Evolutionary conservation across 1,140 invertebrate genomes (phyloP).

Genomic region (Neodiprion virginianus): DNA sequence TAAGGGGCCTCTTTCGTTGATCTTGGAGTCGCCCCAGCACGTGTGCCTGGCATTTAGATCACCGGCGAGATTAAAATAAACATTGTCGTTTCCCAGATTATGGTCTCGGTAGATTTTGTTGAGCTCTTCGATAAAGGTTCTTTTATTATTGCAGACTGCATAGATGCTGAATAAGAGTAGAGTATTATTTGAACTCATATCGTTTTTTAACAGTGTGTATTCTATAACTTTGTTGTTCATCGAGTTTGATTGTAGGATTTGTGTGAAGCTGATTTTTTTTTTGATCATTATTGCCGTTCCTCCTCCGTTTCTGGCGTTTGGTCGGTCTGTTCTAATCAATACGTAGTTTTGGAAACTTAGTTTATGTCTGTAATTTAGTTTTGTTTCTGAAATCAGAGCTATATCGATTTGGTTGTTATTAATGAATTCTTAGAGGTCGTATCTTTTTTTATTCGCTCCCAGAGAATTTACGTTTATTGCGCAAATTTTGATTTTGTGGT

Average conservation of each 20-base stretch:
- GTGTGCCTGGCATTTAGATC: constrained; percentile 21
- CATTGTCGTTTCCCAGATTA: too few relatives aligned
- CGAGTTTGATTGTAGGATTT: not conserved
- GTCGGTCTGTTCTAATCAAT: constrained; percentile 17
- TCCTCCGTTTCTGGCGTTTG: constrained; percentile 16
- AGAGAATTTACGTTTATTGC: constrained; percentile 31
- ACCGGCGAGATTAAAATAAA: not conserved
- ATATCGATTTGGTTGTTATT: constrained; percentile 22
- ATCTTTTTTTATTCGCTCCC: constrained; percentile 13
- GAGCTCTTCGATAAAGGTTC: constrained; percentile 8
- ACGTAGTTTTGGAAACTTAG: not conserved
- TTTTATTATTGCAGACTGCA: constrained; percentile 6
- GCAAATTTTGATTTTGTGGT: constrained; percentile 13
- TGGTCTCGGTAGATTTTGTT: not conserved
- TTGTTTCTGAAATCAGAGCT: constrained; percentile 22
- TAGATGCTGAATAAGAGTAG: constrained; percentile 17
- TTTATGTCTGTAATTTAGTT: constrained; percentile 12
- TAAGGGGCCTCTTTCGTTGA: constrained; percentile 21
- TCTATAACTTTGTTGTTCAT: constrained; percentile 13
- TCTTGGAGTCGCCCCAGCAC: constrained; percentile 14
- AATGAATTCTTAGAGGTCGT: constrained; percentile 11
- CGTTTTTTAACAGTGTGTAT: constrained; percentile 20
- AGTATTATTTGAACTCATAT: not conserved
- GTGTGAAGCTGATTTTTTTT: constrained; percentile 1
- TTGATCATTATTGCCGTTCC: constrained; percentile 24